Evolutionary conservation across 2,113 vertebrate species (phyloP).

Genomic region (Elgaria multicarinata): DNA sequence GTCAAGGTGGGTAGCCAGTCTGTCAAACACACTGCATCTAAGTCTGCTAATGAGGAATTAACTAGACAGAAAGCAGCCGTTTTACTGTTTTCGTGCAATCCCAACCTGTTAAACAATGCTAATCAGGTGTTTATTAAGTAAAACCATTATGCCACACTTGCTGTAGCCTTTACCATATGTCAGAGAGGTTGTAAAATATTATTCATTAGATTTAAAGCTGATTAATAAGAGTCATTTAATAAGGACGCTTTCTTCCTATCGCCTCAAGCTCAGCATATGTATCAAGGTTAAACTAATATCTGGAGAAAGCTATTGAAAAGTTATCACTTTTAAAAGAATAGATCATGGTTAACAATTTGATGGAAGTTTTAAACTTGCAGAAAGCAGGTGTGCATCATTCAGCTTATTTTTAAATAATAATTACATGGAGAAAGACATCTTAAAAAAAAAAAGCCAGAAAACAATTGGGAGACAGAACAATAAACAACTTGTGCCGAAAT

Average conservation of each 20-base stretch:
- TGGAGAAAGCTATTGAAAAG: conserved; percentile 56
- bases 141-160: conserved; percentile 79
- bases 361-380: neutral
- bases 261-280: conserved; percentile 66
- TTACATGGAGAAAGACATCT: neutral
- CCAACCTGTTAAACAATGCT: conserved; percentile 82
- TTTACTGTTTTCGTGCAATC: conserved; percentile 78
- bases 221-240: conserved; percentile 78
- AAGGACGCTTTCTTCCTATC: conserved; percentile 69
- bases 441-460: neutral
- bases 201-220: conserved; percentile 79
- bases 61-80: conserved; percentile 77
- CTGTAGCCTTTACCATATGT: conserved; percentile 75
- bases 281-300: conserved; percentile 76
- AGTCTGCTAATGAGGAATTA: conserved; percentile 84
- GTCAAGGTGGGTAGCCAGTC: conserved; percentile 78
- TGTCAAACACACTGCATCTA: conserved; percentile 74
- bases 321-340: conserved; percentile 57
- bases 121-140: conserved; percentile 86
- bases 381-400: conserved; percentile 14
- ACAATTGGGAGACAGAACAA: no score
- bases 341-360: conserved; percentile 8
- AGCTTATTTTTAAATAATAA: conserved; percentile 19
- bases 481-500: neutral
- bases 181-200: conserved; percentile 81